These are phyloP conservation scores for Bimastos eiseni DNA, from an alignment of 2,888 invertebrate species.

Conservation along the genomic window DNA sequence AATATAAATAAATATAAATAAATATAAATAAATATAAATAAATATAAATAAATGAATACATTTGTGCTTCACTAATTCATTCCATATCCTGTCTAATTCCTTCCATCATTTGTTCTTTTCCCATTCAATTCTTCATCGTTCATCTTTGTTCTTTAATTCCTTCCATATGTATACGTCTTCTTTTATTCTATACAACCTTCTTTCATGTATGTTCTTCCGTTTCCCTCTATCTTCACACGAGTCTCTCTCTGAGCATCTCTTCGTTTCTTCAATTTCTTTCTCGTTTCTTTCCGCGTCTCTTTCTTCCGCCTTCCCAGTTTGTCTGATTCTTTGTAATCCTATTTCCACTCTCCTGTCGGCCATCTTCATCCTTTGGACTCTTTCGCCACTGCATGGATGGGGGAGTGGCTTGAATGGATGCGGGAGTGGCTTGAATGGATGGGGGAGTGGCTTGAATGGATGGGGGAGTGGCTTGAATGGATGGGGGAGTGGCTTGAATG, in stretches of 20 bases:
- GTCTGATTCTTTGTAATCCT: background rate
- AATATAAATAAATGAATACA: too few relatives aligned
- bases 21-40: too few relatives aligned
- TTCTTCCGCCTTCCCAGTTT: background rate
- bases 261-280: too few relatives aligned
- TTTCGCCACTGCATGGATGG: too few relatives aligned
- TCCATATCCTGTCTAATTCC: background rate
- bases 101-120: background rate
- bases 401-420: background rate
- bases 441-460: background rate
- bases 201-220: background rate
- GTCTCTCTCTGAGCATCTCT: too few relatives aligned
- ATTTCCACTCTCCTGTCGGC: background rate
- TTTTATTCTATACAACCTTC: background rate
- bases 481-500: background rate
- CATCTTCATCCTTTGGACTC: background rate
- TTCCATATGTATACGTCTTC: background rate
- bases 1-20: too few relatives aligned
- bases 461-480: background rate
- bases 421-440: background rate
- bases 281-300: background rate
- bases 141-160: background rate
- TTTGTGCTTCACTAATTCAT: background rate
- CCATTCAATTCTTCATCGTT: background rate
- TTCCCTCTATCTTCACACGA: too few relatives aligned